A percentile compares a stretch with the other conserved stretches of the same genome.
phyloP scores from a whole-genome alignment of 2,888 invertebrate genomes.

The Cephalotes varians region DNA sequence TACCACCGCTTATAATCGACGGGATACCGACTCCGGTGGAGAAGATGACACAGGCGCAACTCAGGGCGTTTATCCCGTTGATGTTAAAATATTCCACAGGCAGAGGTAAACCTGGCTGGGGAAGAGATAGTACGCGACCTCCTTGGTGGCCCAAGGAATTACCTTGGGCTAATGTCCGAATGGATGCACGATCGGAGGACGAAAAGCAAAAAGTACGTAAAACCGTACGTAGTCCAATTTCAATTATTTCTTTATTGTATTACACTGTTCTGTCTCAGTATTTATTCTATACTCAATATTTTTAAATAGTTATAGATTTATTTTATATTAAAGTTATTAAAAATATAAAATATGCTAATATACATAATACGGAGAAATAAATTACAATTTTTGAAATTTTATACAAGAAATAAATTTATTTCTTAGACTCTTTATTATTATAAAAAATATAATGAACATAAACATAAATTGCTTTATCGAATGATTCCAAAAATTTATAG shows the following conservation, averaged over 20 bases:
- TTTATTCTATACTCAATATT: no score
- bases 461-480: not conserved
- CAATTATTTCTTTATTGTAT: not conserved
- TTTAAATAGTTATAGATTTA: not conserved
- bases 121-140: constrained; percentile 97
- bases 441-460: not conserved
- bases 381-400: not conserved
- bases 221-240: constrained; percentile 10
- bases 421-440: not conserved
- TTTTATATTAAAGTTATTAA: not conserved
- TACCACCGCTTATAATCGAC: constrained; percentile 98
- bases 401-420: not conserved
- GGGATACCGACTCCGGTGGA: constrained; percentile 99
- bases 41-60: constrained; percentile 99
- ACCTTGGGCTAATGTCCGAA: constrained; percentile 99
- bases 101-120: constrained; percentile 99
- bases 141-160: constrained; percentile 99
- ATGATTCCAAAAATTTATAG: not conserved
- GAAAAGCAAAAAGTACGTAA: constrained; percentile 96
- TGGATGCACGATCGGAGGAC: constrained; percentile 98
- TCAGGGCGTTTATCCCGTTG: constrained; percentile 98
- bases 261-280: not conserved
- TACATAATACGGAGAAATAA: not conserved
- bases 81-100: constrained; percentile 99
- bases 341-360: not conserved